Conservation (phyloP, 2,888 invertebrate species). For the Leptogaster cylindrica region DNA sequence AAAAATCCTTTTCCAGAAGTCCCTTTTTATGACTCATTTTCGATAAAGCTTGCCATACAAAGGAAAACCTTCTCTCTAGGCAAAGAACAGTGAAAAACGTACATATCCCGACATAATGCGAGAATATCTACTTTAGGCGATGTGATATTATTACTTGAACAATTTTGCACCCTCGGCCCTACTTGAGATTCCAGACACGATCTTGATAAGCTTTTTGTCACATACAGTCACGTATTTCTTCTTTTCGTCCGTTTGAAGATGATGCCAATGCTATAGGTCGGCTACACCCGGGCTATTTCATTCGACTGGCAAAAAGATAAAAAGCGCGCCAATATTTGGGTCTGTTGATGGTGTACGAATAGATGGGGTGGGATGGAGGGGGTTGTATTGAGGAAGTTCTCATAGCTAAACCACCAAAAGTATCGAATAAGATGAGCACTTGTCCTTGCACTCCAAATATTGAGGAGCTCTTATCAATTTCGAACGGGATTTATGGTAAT, state of each 20-base stretch:
- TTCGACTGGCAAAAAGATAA: constrained; percentile 35
- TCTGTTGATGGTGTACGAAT: too few relatives aligned
- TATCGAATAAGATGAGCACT: not conserved
- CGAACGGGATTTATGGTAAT: constrained; percentile 36
- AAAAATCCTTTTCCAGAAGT: constrained; percentile 19
- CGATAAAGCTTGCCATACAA: constrained; percentile 35
- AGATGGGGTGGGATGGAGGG: not conserved
- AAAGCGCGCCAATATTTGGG: constrained; percentile 9
- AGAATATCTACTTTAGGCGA: constrained; percentile 39
- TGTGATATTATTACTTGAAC: constrained; percentile 39
- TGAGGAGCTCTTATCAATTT: constrained; percentile 25
- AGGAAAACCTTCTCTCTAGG: constrained; percentile 6
- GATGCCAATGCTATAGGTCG: constrained; percentile 3
- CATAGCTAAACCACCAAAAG: constrained; percentile 5
- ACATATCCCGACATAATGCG: constrained; percentile 31
- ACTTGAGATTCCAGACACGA: constrained; percentile 31
- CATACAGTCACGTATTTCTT: constrained; percentile 38
- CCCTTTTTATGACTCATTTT: constrained; percentile 31
- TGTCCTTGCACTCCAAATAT: not conserved
- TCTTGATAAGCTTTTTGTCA: constrained; percentile 40
- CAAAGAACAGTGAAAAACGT: constrained; percentile 6
- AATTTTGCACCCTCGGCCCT: constrained; percentile 38
- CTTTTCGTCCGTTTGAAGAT: constrained; percentile 37
- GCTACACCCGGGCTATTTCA: constrained; percentile 27
- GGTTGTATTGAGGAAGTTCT: not conserved